Conservation (phyloP, 2,888 invertebrate genomes). For the Cheilosia pagana region DNA sequence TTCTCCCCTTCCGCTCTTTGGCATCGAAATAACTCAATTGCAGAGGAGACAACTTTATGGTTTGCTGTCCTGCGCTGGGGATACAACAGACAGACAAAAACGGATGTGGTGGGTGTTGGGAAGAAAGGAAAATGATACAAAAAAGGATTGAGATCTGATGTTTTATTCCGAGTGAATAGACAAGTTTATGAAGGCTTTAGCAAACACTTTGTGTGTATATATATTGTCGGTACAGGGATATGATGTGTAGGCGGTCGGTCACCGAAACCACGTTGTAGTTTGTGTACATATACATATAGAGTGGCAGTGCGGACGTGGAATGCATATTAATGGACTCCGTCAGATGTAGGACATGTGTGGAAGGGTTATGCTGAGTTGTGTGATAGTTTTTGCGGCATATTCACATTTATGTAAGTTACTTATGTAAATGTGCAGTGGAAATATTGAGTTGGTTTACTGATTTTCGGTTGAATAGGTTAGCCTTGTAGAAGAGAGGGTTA, state of each 20-base stretch:
- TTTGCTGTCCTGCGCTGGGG: not conserved
- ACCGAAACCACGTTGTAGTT: slow-evolving; percentile 37
- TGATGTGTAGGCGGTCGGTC: slow-evolving; percentile 28
- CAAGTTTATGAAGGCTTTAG: slow-evolving; percentile 47
- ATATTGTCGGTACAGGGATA: slow-evolving; percentile 28
- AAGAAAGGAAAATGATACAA: slow-evolving; percentile 13
- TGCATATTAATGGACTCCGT: slow-evolving; percentile 47
- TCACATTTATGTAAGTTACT: slow-evolving; percentile 8
- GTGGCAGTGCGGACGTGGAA: slow-evolving; percentile 30
- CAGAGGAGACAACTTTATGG: slow-evolving; percentile 27
- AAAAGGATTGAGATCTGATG: slow-evolving; percentile 32
- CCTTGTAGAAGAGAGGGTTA: not conserved
- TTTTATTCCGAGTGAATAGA: slow-evolving; percentile 52
- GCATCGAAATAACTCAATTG: slow-evolving; percentile 47
- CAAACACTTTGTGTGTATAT: slow-evolving; percentile 29
- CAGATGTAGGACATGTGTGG: slow-evolving; percentile 9
- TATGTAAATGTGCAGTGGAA: slow-evolving; percentile 9
- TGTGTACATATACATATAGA: not conserved
- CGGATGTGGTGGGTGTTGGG: not conserved
- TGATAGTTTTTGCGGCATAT: slow-evolving; percentile 25
- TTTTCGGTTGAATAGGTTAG: slow-evolving; percentile 19
- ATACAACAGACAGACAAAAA: not conserved
- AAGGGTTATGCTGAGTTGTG: slow-evolving; percentile 1
- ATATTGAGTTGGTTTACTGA: slow-evolving; percentile 25
- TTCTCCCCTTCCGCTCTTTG: not conserved